A percentile compares a stretch with the other conserved stretches of the same genome.
phyloP scores from a whole-genome alignment of 1,140 invertebrate species.

The Diabrotica undecimpunctata region DNA sequence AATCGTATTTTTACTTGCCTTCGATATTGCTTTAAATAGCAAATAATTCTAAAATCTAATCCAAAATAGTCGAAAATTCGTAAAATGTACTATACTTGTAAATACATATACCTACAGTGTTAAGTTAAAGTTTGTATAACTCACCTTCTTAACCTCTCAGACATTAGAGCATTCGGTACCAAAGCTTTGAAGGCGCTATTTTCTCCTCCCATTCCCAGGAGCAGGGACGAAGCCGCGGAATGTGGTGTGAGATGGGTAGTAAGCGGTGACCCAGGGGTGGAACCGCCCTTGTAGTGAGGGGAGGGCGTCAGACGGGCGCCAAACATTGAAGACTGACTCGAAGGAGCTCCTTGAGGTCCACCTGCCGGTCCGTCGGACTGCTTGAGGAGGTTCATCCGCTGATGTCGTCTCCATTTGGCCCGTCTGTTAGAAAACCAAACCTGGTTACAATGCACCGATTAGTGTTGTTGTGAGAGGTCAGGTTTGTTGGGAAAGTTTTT shows the following conservation, averaged over 20 bases:
- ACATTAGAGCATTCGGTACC: conserved; percentile 49
- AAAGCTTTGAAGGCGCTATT: conserved; percentile 81
- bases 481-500: conserved; percentile 5
- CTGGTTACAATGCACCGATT: conserved; percentile 52
- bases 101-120: too few species aligned
- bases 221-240: conserved; percentile 32
- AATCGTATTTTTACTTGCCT: too few species aligned
- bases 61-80: too few species aligned
- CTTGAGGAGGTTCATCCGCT: conserved; percentile 89
- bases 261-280: conserved; percentile 48
- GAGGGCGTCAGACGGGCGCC: conserved; percentile 43
- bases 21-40: too few species aligned
- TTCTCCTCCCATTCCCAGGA: conserved; percentile 72
- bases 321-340: conserved; percentile 48
- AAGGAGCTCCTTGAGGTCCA: conserved; percentile 43
- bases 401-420: conserved; percentile 94
- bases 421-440: conserved; percentile 99
- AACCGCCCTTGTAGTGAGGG: conserved; percentile 44
- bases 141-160: conserved; percentile 39
- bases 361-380: conserved; percentile 50
- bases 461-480: conserved; percentile 1
- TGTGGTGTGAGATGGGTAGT: conserved; percentile 29
- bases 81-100: too few species aligned
- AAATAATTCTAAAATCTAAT: too few species aligned
- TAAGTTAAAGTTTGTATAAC: neutral